Base-by-base conservation (phyloP, 2,113 vertebrate genomes). In the Grammomys dolichurus region DNA sequence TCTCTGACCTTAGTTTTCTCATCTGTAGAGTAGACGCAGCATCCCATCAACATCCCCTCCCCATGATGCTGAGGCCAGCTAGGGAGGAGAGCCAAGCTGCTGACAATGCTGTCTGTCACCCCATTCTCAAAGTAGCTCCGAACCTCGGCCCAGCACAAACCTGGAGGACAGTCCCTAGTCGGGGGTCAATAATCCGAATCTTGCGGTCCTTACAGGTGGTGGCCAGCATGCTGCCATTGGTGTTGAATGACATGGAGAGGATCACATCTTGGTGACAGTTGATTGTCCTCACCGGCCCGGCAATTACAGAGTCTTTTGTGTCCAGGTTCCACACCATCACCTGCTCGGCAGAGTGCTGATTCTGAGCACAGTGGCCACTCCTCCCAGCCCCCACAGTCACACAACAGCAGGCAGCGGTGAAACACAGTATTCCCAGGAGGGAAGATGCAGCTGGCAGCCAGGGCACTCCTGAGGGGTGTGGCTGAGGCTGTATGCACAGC, bases 311-410 rank as follows among this genome's bases (percentile, higher is more conserved):
- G 0, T 99, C 99, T 0, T 96, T 93, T 91, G 97, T 98, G 89
- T 99, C 99, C 95, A 99, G 98, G 96, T 99, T 99, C 99, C 99
- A 99, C 98, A 99, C 98, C 99, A 99, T 99, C 94, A 99, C 97
- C 99, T 99, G 98, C 0, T 76, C 1, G 4, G 97, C 87, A 97
- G 85, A 48, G 92, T 43, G 94, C 96, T 0, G 0, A 26, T 92
- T 63, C 70, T 97, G 51, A 98, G 80, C 2, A n/a, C 36, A 26
- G 95, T 0, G 33, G 90, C 81, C 26, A 36, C 81, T 26, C n/a
- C n/a, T 1, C 89, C 11, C 48, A 56, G 19, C 5, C 76, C 78
- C 72, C 90, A 20, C 2, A 43, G 73, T 31, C 46, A 40, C 82
- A 75, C 0, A 8, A 28, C 65, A 40, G 22, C 87, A n/a, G 86